Percentiles rank a stretch among this genome's conserved stretches.
Evolutionary conservation across 2,888 invertebrate genomes (phyloP).

Genomic region (Protonemura montana): DNA sequence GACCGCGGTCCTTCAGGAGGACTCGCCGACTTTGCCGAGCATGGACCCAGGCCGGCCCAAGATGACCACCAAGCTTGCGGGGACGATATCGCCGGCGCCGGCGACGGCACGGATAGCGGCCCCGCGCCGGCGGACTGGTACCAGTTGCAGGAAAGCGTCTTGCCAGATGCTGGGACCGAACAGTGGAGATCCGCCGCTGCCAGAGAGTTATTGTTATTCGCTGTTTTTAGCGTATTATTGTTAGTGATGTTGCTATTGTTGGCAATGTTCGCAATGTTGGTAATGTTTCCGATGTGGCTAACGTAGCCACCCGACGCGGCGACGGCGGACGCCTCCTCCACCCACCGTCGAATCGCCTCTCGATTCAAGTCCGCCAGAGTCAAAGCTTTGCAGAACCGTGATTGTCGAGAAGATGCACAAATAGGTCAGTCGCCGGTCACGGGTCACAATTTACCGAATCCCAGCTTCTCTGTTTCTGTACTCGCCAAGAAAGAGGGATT

Average conservation of each 20-base stretch:
- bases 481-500: neutral
- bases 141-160: constrained; percentile 34
- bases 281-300: too few relatives aligned
- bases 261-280: constrained; percentile 56
- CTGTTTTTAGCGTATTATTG: constrained; percentile 23
- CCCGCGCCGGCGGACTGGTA: constrained; percentile 36
- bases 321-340: constrained; percentile 49
- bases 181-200: constrained; percentile 29
- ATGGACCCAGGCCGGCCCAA: constrained; percentile 49
- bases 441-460: neutral
- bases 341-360: constrained; percentile 49
- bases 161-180: constrained; percentile 3
- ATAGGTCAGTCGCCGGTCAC: neutral
- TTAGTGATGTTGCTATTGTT: constrained; percentile 63
- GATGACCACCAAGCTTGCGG: constrained; percentile 43
- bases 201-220: constrained; percentile 45
- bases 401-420: neutral
- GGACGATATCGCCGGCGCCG: constrained; percentile 13
- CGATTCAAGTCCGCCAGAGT: constrained; percentile 66
- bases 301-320: constrained; percentile 39
- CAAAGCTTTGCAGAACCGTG: constrained; percentile 54
- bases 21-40: constrained; percentile 45
- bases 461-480: neutral
- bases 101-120: neutral
- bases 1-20: constrained; percentile 18